Percentiles rank a stretch among this genome's conserved stretches.
phyloP scores from a whole-genome alignment of 2,797 vertebrate species.

The Thripadectes ignobilis region DNA sequence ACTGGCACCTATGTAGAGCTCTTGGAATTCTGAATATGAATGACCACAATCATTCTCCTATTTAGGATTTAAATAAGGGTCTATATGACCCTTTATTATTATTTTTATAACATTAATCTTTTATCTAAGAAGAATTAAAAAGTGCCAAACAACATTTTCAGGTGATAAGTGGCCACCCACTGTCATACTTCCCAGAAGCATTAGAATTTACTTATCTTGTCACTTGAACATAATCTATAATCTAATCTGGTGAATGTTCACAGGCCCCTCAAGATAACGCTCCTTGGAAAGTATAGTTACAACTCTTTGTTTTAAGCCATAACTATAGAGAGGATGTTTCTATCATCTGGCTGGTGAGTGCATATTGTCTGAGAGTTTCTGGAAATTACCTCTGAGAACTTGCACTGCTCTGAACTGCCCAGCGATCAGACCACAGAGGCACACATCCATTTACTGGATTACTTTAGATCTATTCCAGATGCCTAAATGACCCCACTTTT shows the following conservation, averaged over 20 bases:
- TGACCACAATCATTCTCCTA: background rate
- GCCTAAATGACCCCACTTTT: fast-evolving
- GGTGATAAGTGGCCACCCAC: background rate
- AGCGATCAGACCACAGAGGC: background rate
- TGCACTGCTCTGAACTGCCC: background rate
- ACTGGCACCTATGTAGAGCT: background rate
- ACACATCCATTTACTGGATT: background rate
- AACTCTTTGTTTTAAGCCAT: background rate
- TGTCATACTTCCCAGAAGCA: background rate
- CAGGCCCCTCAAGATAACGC: background rate
- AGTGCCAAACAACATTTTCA: background rate
- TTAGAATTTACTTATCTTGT: background rate
- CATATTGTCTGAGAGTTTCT: background rate
- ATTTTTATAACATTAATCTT: background rate
- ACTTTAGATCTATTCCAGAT: background rate
- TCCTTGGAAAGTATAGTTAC: background rate
- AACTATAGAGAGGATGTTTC: background rate
- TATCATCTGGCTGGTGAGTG: background rate
- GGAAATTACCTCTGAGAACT: background rate
- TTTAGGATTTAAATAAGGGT: background rate
- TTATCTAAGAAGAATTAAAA: background rate
- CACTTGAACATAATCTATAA: background rate
- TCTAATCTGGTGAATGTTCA: background rate
- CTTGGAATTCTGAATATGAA: background rate
- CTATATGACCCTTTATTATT: background rate